Evolutionary conservation across 2,113 vertebrate genomes (phyloP).

Genomic region (Onychostruthus taczanowskii): DNA sequence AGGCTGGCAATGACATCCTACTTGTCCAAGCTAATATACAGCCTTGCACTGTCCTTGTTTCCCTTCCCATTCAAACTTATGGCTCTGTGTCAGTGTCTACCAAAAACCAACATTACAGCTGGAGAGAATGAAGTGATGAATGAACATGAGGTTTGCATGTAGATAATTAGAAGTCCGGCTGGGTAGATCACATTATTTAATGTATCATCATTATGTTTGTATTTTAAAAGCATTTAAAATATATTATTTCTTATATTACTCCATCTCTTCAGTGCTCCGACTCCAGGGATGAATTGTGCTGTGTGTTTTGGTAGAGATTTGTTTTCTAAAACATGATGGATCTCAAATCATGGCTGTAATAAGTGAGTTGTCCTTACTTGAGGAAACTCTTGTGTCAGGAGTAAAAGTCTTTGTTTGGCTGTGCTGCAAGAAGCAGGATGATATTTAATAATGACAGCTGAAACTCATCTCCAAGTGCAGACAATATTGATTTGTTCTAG

Average conservation of each 20-base stretch:
- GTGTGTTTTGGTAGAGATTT: background rate
- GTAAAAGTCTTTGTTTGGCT: background rate
- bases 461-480: background rate
- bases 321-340: background rate
- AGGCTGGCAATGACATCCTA: constrained; percentile 16
- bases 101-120: background rate
- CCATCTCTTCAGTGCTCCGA: background rate
- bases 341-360: background rate
- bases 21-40: background rate
- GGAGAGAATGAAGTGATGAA: background rate
- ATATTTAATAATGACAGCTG: constrained; percentile 23
- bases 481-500: constrained; percentile 17
- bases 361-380: background rate
- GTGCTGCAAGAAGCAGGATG: background rate
- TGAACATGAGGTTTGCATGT: background rate
- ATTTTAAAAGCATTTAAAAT: background rate
- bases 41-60: background rate
- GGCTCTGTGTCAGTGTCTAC: background rate
- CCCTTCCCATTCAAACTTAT: background rate
- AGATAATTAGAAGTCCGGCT: background rate
- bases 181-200: background rate
- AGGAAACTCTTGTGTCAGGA: background rate
- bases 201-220: background rate
- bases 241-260: background rate
- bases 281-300: background rate